These are phyloP conservation scores for Microtus montanus DNA, from an alignment of 2,113 vertebrate species.

Conservation along the genomic window DNA sequence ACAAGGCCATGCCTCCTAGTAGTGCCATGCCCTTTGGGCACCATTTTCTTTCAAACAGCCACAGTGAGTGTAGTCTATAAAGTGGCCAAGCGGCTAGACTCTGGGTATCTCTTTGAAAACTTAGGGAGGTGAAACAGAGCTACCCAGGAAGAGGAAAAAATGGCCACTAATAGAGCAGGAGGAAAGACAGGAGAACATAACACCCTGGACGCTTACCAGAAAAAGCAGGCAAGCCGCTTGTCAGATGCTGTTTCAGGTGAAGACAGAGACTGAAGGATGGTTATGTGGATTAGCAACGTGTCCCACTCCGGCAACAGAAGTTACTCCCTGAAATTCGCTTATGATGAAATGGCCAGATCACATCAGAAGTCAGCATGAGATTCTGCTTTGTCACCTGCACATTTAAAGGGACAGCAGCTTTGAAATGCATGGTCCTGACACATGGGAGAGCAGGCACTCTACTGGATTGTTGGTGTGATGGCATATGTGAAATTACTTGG, in stretches of 20 bases:
- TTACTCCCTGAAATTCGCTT: not conserved
- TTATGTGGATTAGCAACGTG: not conserved
- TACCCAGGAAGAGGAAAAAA: not conserved
- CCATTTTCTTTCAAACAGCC: not conserved
- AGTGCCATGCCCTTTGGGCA: not conserved
- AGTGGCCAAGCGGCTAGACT: not conserved
- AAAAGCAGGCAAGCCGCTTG: not conserved
- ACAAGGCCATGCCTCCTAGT: not conserved
- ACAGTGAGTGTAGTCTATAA: not conserved
- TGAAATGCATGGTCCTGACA: not conserved
- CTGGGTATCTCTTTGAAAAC: not conserved
- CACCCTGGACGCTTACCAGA: not conserved
- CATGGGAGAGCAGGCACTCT: not conserved
- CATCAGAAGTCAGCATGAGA: not conserved
- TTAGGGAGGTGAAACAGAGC: not conserved
- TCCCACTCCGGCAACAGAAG: not conserved
- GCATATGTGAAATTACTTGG: not conserved
- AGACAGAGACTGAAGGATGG: not conserved
- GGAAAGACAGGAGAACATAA: not conserved
- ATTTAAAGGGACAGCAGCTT: not conserved
- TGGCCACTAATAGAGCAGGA: not conserved
- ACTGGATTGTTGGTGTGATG: not conserved
- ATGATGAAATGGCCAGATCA: not conserved
- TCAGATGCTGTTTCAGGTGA: not conserved
- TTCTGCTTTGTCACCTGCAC: not conserved